These are phyloP conservation scores for Myrmophylax atrothorax DNA, from an alignment of 2,113 vertebrate genomes.

Conservation along the genomic window DNA sequence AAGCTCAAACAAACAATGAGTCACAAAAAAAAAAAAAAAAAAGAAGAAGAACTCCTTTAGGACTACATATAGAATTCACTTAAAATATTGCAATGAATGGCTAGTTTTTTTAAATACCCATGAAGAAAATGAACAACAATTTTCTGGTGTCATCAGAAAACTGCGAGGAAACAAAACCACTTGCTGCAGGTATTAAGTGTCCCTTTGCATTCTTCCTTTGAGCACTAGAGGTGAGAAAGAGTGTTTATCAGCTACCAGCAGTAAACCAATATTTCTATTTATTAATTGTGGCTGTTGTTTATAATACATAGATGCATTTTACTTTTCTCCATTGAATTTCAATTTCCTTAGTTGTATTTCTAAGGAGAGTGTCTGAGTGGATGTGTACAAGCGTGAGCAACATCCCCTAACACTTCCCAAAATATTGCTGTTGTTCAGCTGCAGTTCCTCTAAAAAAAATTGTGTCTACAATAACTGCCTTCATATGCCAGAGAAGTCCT, in stretches of 20 bases:
- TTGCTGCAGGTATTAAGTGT: rapidly evolving
- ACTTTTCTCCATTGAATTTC: background rate
- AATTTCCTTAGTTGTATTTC: background rate
- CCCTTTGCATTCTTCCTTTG: background rate
- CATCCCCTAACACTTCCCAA: background rate
- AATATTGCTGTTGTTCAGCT: background rate
- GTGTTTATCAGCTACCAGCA: background rate
- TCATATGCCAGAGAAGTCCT: background rate
- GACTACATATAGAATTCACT: background rate
- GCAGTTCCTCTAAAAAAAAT: background rate
- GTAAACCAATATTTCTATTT: background rate
- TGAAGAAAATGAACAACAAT: background rate
- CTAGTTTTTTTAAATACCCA: background rate
- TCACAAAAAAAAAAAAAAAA: background rate
- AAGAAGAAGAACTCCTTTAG: rapidly evolving
- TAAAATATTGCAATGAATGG: background rate
- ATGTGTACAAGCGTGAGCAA: too few species aligned
- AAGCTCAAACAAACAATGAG: background rate
- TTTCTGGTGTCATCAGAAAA: background rate
- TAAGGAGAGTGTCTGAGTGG: background rate
- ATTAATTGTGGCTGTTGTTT: background rate
- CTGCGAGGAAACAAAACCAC: background rate
- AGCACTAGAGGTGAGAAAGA: background rate
- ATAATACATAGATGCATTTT: background rate
- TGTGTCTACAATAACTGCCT: background rate